Base-by-base conservation (phyloP, 2,888 invertebrate genomes). In the Pardosa pseudoannulata region DNA sequence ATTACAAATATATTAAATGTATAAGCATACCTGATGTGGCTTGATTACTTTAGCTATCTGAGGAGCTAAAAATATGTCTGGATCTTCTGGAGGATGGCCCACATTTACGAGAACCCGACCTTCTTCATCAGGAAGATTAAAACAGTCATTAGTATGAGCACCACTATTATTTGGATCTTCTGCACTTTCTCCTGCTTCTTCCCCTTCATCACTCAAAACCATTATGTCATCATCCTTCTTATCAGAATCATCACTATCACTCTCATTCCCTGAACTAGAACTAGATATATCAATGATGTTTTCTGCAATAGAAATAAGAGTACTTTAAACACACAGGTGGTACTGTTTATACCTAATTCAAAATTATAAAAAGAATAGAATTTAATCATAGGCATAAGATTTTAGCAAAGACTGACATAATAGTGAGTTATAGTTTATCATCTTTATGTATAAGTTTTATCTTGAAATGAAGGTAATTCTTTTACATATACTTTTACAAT, bases 61-160 rank as follows among this genome's bases (percentile, higher is more conserved):
- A 0, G 97, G 96, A 0, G 98, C 96, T 80, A 98, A 93, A 92
- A 95, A 98, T 89, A 98, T 95, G 90, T 98, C 98, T 19, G 95
- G 95, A 91, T 98, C 98, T 76, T 94, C 95, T 81, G 96, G 95
- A 0, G 97, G 96, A 92, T 98, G 98, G 7, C 97, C 98, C 29
- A 98, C 95, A 91, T 98, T 98, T 73, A 98, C 96, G 88, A 97
- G 93, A 16, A 98, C 98, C 28, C 97, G 93, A 0, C 98, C 98
- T 91, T 96, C 94, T 88, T 96, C 96, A 92, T 98, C 98, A 0
- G 96, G 96, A 89, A 95, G 93, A 92, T 98, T 98, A 91, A 96
- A 96, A 6, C 95, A 93, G 92, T 98, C 98, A 91, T 98, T 97
- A 5, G 97, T 97, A 91, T 98, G 98, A 92, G 96, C 94, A 64